Percentiles rank a stretch among this genome's conserved stretches.
Conservation (phyloP, 2,888 invertebrate genomes). For the Ochlodes sylvanus region DNA sequence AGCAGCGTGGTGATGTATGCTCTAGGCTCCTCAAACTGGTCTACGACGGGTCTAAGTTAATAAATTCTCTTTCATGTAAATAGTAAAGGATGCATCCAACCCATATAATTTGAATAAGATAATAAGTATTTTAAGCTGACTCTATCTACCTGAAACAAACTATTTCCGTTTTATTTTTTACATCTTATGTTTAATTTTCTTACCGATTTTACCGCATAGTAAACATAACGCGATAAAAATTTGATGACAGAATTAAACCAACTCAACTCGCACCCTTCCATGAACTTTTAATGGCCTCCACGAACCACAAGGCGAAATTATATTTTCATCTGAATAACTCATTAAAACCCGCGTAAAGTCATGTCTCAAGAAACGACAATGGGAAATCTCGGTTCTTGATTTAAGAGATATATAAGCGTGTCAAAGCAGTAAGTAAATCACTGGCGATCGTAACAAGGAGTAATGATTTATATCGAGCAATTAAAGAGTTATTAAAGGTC, state of each 20-base stretch:
- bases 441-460: slow-evolving; percentile 69
- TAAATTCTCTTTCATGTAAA: no score
- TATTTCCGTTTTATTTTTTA: no score
- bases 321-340: slow-evolving; percentile 68
- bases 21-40: no score
- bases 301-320: slow-evolving; percentile 42
- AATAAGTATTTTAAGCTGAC: no score
- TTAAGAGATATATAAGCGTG: slow-evolving; percentile 70
- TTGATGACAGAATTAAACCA: slow-evolving; percentile 16
- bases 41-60: no score
- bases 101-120: no score
- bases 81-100: no score
- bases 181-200: no score
- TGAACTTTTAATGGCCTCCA: slow-evolving; percentile 33
- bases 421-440: slow-evolving; percentile 83
- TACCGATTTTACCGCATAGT: no score
- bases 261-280: slow-evolving; percentile 14
- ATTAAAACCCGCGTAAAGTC: slow-evolving; percentile 76
- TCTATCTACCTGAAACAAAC: no score
- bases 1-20: no score
- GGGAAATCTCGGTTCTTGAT: slow-evolving; percentile 64
- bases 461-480: slow-evolving; percentile 82
- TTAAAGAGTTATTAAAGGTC: slow-evolving; percentile 75
- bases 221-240: background rate
- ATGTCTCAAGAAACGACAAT: slow-evolving; percentile 67